A percentile compares a stretch with the other conserved stretches of the same genome.
Evolutionary conservation across 2,113 vertebrate genomes (phyloP).

Genomic region (Lasiurus cinereus): DNA sequence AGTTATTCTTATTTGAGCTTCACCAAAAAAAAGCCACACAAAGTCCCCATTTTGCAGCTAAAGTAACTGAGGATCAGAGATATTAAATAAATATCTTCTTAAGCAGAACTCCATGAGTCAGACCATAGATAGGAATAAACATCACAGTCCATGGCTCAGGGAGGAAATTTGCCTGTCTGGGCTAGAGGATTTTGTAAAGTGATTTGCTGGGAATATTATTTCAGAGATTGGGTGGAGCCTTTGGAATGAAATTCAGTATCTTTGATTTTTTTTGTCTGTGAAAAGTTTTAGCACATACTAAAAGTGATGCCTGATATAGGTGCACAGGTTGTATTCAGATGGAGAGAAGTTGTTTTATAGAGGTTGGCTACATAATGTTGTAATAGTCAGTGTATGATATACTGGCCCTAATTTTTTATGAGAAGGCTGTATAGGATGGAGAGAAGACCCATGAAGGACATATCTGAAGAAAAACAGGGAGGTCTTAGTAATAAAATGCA

Average conservation of each 20-base stretch:
- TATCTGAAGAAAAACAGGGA: not conserved
- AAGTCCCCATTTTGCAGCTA: not conserved
- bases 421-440: too few species aligned
- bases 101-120: not conserved
- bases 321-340: not conserved
- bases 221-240: not conserved
- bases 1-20: constrained; percentile 7
- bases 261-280: not conserved
- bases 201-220: not conserved
- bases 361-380: not conserved
- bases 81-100: not conserved
- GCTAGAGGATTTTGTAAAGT: constrained; percentile 32
- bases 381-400: not conserved
- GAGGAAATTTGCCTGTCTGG: not conserved
- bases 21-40: not conserved
- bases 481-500: not conserved
- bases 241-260: not conserved
- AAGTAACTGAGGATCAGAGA: not conserved
- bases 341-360: not conserved
- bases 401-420: not conserved
- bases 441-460: not conserved
- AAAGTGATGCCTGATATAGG: not conserved
- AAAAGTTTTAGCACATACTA: not conserved
- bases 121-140: not conserved
- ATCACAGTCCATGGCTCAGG: not conserved